A percentile compares a stretch with the other conserved stretches of the same genome.
These are phyloP conservation scores for Microcebus lehilahytsara DNA, from an alignment of 2,113 vertebrate genomes.

Conservation along the genomic window DNA sequence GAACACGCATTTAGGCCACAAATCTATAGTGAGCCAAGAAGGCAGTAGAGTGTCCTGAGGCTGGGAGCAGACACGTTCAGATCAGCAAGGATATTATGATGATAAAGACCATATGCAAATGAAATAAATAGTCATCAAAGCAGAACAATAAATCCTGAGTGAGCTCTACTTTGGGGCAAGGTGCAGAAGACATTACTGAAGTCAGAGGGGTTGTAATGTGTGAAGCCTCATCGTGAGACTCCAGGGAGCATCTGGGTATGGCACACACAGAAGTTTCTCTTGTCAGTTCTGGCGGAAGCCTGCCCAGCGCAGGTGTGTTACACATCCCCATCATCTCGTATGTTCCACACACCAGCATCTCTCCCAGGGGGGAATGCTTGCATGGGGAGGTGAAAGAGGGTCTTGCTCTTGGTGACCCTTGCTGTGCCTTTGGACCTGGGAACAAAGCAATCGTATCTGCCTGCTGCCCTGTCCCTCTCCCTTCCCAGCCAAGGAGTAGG, in stretches of 20 bases:
- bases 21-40: neutral
- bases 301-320: neutral
- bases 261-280: neutral
- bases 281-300: neutral
- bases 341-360: neutral
- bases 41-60: neutral
- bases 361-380: neutral
- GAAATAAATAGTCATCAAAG: neutral
- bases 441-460: neutral
- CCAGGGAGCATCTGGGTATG: too few relatives aligned
- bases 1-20: neutral
- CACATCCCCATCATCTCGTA: accelerated
- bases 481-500: neutral
- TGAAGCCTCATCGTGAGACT: neutral
- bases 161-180: neutral
- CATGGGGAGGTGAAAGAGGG: neutral
- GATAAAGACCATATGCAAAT: neutral
- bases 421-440: neutral
- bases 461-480: neutral
- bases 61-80: neutral
- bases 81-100: neutral
- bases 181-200: neutral
- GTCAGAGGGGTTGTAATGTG: too few relatives aligned
- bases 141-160: neutral
- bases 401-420: neutral